Conservation (phyloP, 2,888 invertebrate genomes). For the Notocelia uddmanniana region DNA sequence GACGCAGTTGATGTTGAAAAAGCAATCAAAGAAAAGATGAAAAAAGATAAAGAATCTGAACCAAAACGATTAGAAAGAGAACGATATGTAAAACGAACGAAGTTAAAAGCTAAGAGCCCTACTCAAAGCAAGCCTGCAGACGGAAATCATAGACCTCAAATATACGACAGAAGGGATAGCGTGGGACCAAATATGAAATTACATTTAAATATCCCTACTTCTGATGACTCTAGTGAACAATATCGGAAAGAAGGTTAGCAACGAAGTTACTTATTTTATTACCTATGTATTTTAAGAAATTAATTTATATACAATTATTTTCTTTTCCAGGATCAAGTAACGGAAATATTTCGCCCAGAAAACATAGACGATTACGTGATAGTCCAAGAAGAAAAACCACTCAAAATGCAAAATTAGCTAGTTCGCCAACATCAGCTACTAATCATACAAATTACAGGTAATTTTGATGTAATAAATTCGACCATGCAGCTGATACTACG, state of each 20-base stretch:
- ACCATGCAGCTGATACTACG: background rate
- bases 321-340: slow-evolving; percentile 67
- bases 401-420: slow-evolving; percentile 80
- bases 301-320: background rate
- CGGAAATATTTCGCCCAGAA: slow-evolving; percentile 85
- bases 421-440: slow-evolving; percentile 81
- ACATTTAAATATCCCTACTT: slow-evolving; percentile 85
- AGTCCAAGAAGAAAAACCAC: slow-evolving; percentile 88
- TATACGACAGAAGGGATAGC: slow-evolving; percentile 83
- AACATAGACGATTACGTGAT: slow-evolving; percentile 87
- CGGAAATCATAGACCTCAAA: slow-evolving; percentile 68
- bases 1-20: slow-evolving; percentile 75
- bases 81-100: slow-evolving; percentile 79
- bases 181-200: slow-evolving; percentile 82
- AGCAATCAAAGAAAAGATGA: slow-evolving; percentile 71
- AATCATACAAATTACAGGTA: slow-evolving; percentile 80
- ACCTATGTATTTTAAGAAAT: background rate
- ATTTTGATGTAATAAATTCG: slow-evolving; percentile 17
- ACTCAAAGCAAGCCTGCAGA: slow-evolving; percentile 75
- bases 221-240: slow-evolving; percentile 87
- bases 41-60: slow-evolving; percentile 74
- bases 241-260: slow-evolving; percentile 77
- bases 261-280: background rate
- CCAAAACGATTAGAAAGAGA: slow-evolving; percentile 77
- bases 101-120: slow-evolving; percentile 81